Conservation (phyloP, 2,888 invertebrate genomes). For the Coenonympha arcania region DNA sequence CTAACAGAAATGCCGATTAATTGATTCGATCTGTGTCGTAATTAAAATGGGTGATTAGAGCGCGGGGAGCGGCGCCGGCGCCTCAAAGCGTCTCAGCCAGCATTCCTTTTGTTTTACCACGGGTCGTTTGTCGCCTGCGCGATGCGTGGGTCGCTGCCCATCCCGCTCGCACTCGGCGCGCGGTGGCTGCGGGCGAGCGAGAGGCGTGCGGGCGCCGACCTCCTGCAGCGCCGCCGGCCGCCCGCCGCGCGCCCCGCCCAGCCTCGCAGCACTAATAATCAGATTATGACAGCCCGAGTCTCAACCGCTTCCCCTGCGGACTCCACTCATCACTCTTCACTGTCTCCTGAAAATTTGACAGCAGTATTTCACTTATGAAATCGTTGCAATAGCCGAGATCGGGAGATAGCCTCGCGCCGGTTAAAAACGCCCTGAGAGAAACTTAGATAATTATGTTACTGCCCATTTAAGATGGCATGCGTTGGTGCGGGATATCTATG, state of each 20-base stretch:
- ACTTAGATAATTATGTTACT: not conserved
- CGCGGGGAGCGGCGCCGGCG: slow-evolving; percentile 71
- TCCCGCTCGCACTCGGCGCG: slow-evolving; percentile 36
- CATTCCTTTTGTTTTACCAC: slow-evolving; percentile 75
- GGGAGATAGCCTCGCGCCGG: slow-evolving; percentile 11
- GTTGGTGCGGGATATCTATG: not conserved
- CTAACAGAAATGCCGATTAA: slow-evolving; percentile 73
- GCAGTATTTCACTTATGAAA: slow-evolving; percentile 37
- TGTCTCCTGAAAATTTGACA: slow-evolving; percentile 50
- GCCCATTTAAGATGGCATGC: not conserved
- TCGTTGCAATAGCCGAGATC: slow-evolving; percentile 25
- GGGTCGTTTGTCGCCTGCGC: slow-evolving; percentile 72
- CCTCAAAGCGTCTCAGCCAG: slow-evolving; percentile 73
- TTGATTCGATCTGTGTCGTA: slow-evolving; percentile 75
- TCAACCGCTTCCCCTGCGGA: slow-evolving; percentile 40
- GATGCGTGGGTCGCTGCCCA: slow-evolving; percentile 43
- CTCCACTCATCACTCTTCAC: slow-evolving; percentile 57
- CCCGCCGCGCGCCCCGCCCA: slow-evolving; percentile 65
- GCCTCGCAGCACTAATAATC: slow-evolving; percentile 66
- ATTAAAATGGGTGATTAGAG: slow-evolving; percentile 75
- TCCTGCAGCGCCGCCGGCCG: slow-evolving; percentile 65
- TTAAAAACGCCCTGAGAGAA: not conserved
- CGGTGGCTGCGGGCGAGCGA: slow-evolving; percentile 41
- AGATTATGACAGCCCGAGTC: slow-evolving; percentile 71
- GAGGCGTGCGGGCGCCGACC: slow-evolving; percentile 69